Conservation (phyloP, 2,797 vertebrate genomes). For the Tapera naevia region DNA sequence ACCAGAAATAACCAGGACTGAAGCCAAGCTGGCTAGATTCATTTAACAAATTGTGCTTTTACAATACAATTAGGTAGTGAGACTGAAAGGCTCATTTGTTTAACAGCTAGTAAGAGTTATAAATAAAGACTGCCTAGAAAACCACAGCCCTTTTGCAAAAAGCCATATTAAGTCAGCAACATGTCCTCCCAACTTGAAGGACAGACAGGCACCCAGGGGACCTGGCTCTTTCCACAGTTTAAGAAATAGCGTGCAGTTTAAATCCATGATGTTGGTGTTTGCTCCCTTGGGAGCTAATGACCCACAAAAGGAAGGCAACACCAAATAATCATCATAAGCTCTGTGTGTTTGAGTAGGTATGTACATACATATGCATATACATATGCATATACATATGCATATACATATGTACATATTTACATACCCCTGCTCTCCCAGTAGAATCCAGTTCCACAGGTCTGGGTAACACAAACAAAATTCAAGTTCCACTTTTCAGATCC, state of each 20-base stretch:
- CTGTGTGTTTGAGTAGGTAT: too few relatives aligned
- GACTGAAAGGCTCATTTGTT: neutral
- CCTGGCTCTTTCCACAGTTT: neutral
- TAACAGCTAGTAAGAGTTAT: neutral
- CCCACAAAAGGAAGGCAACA: neutral
- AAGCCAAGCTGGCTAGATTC: neutral
- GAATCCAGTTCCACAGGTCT: neutral
- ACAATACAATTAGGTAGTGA: neutral
- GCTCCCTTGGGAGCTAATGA: neutral
- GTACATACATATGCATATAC: too few relatives aligned
- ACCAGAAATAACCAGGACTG: neutral
- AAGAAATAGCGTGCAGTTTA: neutral
- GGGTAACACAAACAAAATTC: neutral
- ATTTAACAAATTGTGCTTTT: neutral
- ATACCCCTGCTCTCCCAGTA: neutral
- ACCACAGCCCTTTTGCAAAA: neutral
- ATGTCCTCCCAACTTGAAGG: neutral
- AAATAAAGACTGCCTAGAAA: neutral
- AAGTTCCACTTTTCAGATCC: neutral
- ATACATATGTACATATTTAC: fast-evolving
- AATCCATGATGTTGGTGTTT: neutral
- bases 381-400: fast-evolving
- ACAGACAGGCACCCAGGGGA: neutral
- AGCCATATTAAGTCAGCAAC: neutral
- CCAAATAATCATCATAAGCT: neutral